Percentiles rank a stretch among this genome's conserved stretches.
phyloP scores from a whole-genome alignment of 1,140 invertebrate species.

The Drosophila leontia region DNA sequence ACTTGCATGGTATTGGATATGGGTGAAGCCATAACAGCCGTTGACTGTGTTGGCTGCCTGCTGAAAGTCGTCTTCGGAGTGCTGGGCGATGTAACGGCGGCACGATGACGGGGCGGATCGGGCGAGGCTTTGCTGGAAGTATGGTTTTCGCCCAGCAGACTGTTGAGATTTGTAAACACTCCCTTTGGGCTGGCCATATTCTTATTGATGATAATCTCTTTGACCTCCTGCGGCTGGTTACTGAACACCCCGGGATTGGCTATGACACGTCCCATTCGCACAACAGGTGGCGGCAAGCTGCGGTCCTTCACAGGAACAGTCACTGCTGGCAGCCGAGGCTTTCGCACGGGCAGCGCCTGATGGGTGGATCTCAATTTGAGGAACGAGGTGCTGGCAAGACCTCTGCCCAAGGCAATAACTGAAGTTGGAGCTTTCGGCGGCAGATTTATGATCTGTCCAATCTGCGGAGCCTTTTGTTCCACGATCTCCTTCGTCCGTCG shows the following conservation, averaged over 20 bases:
- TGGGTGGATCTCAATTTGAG: constrained; percentile 51
- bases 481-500: constrained; percentile 36
- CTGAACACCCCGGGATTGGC: constrained; percentile 24
- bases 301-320: constrained; percentile 34
- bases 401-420: constrained; percentile 60
- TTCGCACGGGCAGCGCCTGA: constrained; percentile 33
- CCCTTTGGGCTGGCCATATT: constrained; percentile 75
- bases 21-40: not conserved
- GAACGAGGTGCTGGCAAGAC: constrained; percentile 61
- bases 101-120: constrained; percentile 27
- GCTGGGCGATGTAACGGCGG: constrained; percentile 29
- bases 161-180: constrained; percentile 78
- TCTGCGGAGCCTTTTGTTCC: constrained; percentile 30
- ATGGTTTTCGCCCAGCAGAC: constrained; percentile 53
- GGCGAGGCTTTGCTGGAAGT: constrained; percentile 23
- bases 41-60: not conserved
- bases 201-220: constrained; percentile 81
- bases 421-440: constrained; percentile 48
- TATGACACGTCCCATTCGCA: constrained; percentile 40
- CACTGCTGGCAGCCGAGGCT: constrained; percentile 14
- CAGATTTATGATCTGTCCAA: constrained; percentile 63
- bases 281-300: constrained; percentile 58
- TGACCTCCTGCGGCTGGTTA: constrained; percentile 62
- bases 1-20: not conserved
- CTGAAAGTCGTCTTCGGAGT: constrained; percentile 47